A percentile compares a stretch with the other conserved stretches of the same genome.
These are phyloP conservation scores for Myotis myotis DNA, from an alignment of 2,797 vertebrate genomes.

Conservation along the genomic window DNA sequence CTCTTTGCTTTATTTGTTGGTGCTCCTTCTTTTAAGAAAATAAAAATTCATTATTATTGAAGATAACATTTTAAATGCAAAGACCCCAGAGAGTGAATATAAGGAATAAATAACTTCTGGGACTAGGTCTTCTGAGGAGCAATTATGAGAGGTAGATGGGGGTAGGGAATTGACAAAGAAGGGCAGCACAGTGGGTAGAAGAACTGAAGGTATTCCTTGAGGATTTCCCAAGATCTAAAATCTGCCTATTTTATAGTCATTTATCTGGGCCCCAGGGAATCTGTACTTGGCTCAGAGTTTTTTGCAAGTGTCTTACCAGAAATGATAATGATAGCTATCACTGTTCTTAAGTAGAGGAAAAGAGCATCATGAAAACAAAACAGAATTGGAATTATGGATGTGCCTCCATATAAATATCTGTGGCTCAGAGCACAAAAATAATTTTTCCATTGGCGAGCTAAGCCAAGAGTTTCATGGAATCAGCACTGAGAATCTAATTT, in stretches of 20 bases:
- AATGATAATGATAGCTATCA: not conserved
- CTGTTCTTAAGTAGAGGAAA: not conserved
- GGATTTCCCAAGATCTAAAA: not conserved
- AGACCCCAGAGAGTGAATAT: not conserved
- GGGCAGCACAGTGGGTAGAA: not conserved
- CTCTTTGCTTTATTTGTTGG: constrained; percentile 28
- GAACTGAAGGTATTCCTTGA: not conserved
- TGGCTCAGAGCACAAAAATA: constrained; percentile 56
- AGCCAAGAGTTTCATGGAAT: constrained; percentile 44
- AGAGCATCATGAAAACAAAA: constrained; percentile 49
- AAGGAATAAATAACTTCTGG: not conserved
- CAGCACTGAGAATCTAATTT: constrained; percentile 61
- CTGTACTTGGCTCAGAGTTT: not conserved
- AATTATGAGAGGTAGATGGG: not conserved
- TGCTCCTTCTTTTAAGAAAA: not conserved
- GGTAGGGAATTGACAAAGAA: not conserved
- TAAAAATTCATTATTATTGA: not conserved
- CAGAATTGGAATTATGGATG: constrained; percentile 26
- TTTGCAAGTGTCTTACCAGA: constrained; percentile 29
- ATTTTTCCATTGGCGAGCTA: constrained; percentile 39
- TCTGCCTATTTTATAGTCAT: not conserved
- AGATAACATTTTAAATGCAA: not conserved
- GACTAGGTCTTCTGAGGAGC: not conserved
- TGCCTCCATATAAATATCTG: constrained; percentile 46
- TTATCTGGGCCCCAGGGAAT: not conserved